These are phyloP conservation scores for Ganaspis sp. DNA, from an alignment of 1,140 invertebrate species.

Conservation along the genomic window DNA sequence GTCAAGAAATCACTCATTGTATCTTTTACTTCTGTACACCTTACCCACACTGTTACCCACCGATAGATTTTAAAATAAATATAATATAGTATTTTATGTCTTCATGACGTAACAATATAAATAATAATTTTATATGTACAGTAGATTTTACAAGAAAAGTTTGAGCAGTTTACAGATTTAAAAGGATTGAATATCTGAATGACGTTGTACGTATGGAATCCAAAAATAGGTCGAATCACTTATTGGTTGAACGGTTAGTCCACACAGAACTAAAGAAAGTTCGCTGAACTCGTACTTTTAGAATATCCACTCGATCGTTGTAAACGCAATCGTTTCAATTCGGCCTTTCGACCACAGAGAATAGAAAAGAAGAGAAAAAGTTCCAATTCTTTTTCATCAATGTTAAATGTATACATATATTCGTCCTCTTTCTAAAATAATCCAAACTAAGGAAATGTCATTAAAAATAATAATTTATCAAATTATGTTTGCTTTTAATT, in stretches of 20 bases:
- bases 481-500: no score
- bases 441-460: neutral
- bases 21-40: no score
- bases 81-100: no score
- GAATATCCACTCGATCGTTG: conserved; percentile 8
- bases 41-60: no score
- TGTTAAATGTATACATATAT: neutral
- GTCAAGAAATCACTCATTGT: no score
- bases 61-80: no score
- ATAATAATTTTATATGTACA: no score
- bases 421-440: neutral
- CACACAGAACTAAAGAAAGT: conserved; percentile 15
- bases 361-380: neutral
- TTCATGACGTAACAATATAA: no score
- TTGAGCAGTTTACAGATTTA: neutral
- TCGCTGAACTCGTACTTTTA: conserved; percentile 19
- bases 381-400: neutral
- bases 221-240: conserved; percentile 1
- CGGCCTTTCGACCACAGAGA: conserved; percentile 8
- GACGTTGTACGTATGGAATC: neutral
- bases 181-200: conserved; percentile 24
- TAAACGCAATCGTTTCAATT: conserved; percentile 29
- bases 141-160: no score
- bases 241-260: neutral
- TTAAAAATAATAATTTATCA: neutral